phyloP scores from a whole-genome alignment of 1,140 invertebrate species.

The Mamestra configurata region DNA sequence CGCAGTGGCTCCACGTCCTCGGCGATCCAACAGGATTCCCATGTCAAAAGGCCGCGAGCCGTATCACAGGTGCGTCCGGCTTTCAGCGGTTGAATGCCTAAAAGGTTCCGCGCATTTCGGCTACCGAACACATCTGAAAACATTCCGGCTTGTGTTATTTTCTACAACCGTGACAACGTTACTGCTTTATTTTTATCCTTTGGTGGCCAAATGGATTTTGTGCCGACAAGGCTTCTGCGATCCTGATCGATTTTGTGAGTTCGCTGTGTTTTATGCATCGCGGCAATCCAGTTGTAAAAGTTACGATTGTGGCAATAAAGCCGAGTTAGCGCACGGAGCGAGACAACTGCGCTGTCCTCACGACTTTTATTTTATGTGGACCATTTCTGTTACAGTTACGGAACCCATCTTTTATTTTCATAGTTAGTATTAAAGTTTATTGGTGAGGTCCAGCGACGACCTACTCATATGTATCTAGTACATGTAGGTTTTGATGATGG shows the following conservation, averaged over 20 bases:
- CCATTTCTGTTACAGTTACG: constrained; percentile 33
- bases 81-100: constrained; percentile 38
- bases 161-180: constrained; percentile 16
- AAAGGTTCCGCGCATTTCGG: constrained; percentile 22
- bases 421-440: constrained; percentile 36
- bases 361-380: constrained; percentile 38
- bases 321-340: constrained; percentile 6
- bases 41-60: constrained; percentile 43
- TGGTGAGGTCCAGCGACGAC: not conserved
- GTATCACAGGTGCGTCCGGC: constrained; percentile 47
- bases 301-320: constrained; percentile 39
- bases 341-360: constrained; percentile 34
- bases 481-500: not conserved
- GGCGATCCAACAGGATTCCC: constrained; percentile 47
- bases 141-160: constrained; percentile 23
- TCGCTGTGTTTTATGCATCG: constrained; percentile 31
- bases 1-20: not conserved
- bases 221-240: not conserved
- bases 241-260: constrained; percentile 10
- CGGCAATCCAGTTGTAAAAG: constrained; percentile 31
- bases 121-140: constrained; percentile 13
- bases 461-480: not conserved
- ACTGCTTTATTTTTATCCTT: constrained; percentile 11
- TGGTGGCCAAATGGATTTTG: not conserved
- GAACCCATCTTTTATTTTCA: constrained; percentile 35